A percentile compares a stretch with the other conserved stretches of the same genome.
These are phyloP conservation scores for Dicentrarchus labrax DNA, from an alignment of 2,113 vertebrate genomes.

Conservation along the genomic window DNA sequence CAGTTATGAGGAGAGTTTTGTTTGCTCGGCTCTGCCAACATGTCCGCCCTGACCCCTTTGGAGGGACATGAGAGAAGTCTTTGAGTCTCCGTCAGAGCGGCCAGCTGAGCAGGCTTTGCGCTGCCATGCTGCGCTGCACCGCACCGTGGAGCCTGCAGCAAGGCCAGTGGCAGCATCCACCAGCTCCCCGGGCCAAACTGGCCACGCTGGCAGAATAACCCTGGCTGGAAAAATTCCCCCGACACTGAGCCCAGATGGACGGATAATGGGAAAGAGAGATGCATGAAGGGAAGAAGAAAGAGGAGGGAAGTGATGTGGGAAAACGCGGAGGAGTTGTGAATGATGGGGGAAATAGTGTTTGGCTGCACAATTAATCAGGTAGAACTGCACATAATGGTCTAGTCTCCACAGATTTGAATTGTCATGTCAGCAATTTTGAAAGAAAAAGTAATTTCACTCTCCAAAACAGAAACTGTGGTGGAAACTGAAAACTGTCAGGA, in stretches of 20 bases:
- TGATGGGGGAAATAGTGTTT: slow-evolving; percentile 2
- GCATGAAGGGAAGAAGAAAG: neutral
- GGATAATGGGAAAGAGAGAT: slow-evolving; percentile 29
- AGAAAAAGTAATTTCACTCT: slow-evolving; percentile 13
- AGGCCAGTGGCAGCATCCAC: slow-evolving; percentile 31
- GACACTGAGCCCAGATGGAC: slow-evolving; percentile 43
- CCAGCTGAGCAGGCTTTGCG: slow-evolving; percentile 23
- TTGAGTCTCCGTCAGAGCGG: slow-evolving; percentile 27
- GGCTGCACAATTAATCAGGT: slow-evolving; percentile 34
- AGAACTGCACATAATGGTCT: slow-evolving; percentile 19
- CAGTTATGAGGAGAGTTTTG: slow-evolving; percentile 62
- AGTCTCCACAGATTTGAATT: neutral
- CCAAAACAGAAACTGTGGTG: neutral
- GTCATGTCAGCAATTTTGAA: slow-evolving; percentile 3
- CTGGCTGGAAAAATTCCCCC: slow-evolving; percentile 35
- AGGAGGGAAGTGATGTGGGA: neutral
- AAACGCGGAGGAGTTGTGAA: neutral
- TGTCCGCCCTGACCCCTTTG: slow-evolving; percentile 68
- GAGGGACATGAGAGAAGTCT: slow-evolving; percentile 59
- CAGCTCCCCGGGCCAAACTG: slow-evolving; percentile 41
- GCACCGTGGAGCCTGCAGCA: slow-evolving; percentile 26
- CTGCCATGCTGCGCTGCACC: slow-evolving; percentile 16
- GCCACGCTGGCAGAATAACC: slow-evolving; percentile 65
- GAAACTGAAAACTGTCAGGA: slow-evolving; percentile 1
- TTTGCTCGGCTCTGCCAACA: slow-evolving; percentile 61